phyloP scores from a whole-genome alignment of 1,140 invertebrate species.

The Scylla paramamosain region DNA sequence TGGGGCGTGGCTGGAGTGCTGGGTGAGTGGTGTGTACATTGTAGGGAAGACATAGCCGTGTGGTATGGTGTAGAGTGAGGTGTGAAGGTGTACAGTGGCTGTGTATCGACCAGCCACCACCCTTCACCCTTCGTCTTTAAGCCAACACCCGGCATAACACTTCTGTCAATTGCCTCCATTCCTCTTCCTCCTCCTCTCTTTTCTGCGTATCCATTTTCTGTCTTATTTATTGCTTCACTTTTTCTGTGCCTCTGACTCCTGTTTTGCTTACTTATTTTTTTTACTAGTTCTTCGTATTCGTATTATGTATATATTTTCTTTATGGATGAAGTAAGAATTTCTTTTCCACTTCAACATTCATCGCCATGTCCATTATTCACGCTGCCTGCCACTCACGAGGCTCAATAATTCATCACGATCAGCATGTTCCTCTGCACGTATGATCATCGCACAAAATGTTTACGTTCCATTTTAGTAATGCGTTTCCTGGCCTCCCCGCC shows the following conservation, averaged over 20 bases:
- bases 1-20: not conserved
- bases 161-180: slow-evolving; percentile 12
- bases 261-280: not conserved
- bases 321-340: no score
- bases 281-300: not conserved
- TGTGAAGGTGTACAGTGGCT: slow-evolving; percentile 19
- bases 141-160: slow-evolving; percentile 38
- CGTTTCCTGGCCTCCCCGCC: no score
- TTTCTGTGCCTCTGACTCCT: not conserved
- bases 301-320: not conserved
- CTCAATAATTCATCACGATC: no score
- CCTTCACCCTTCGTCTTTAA: slow-evolving; percentile 43
- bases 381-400: no score
- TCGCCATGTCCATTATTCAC: no score
- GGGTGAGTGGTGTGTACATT: not conserved
- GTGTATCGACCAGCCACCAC: slow-evolving; percentile 45
- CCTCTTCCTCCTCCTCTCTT: not conserved
- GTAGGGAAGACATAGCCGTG: not conserved
- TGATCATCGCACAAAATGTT: no score
- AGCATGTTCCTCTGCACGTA: no score
- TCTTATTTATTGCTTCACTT: not conserved
- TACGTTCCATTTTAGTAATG: no score
- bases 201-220: not conserved
- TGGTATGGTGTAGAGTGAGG: slow-evolving; percentile 26
- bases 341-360: no score